Base-by-base conservation (phyloP, 2,888 invertebrate genomes). In the Hirtodrosophila cameraria region DNA sequence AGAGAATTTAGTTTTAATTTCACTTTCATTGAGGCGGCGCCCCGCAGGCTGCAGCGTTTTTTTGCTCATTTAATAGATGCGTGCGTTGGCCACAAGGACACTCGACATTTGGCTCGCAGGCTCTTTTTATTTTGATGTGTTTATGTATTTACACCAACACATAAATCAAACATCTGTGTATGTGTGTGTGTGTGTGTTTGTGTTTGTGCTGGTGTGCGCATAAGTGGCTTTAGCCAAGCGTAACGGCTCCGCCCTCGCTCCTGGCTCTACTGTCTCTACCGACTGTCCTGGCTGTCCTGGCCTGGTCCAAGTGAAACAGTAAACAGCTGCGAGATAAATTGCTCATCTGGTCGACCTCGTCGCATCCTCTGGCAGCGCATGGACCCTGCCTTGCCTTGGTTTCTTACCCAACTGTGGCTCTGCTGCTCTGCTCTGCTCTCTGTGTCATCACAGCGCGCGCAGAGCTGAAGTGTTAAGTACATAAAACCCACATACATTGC, bases 291-390 rank as follows among this genome's bases (percentile, higher is more conserved):
- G 25, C 5, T 39, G 50, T 39, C 12, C 48, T 42, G 41, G 41
- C 38, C 28, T 25, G 38, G 50, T 42, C 58, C 62, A 64, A 75
- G 74, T 71, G 64, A 76, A 87, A 82, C 85, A 86, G 85, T 84
- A 83, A 83, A 86, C 87, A 83, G 87, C 83, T 83, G 83, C 83
- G 69, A 85, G 83, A 86, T 85, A 83, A 83, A 83, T 83, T 86
- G 83, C 83, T 87, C 87, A 85, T 76, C 85, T 86, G 81, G 59
- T 75, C 86, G 78, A 79, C 78, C 78, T 78, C 85, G 75, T 46
- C 70, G 53, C 18, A 33, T 33, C 11, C 49, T 41, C 15, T 20
- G 48, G 18, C 23, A 7, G 23, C 7, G 23, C 6, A 23, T 23
- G 23, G 23, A 28, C 18, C 25, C 35, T 15, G 48, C 38, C n/a